Percentiles rank a stretch among this genome's conserved stretches.
phyloP scores from a whole-genome alignment of 1,140 invertebrate species.

The Trichomalopsis sarcophagae region DNA sequence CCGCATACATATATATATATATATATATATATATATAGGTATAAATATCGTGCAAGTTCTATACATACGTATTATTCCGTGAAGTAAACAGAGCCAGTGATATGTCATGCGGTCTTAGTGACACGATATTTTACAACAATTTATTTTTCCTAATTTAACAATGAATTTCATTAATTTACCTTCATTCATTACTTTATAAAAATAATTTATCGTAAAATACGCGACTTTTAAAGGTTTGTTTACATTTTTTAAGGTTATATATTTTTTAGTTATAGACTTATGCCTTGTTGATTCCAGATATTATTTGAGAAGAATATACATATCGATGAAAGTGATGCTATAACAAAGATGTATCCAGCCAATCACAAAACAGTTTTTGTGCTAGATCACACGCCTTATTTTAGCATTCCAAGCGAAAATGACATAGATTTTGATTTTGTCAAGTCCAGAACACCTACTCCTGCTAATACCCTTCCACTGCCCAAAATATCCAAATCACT shows the following conservation, averaged over 20 bases:
- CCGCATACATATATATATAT: too few species aligned
- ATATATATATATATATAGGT: too few species aligned
- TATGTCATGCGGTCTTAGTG: neutral
- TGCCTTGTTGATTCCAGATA: neutral
- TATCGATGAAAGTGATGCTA: slow-evolving; percentile 27
- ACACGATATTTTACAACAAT: neutral
- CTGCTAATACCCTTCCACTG: slow-evolving; percentile 82
- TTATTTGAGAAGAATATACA: neutral
- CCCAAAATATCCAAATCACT: slow-evolving; percentile 90
- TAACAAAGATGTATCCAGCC: slow-evolving; percentile 75
- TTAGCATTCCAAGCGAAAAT: slow-evolving; percentile 90
- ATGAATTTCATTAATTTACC: neutral
- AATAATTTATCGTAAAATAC: neutral
- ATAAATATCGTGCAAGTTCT: too few species aligned
- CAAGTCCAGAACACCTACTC: slow-evolving; percentile 78
- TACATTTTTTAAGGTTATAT: neutral
- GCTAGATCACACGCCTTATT: slow-evolving; percentile 93
- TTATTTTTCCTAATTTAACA: neutral
- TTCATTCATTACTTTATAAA: neutral
- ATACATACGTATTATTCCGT: neutral
- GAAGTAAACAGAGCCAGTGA: neutral
- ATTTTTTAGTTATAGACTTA: neutral
- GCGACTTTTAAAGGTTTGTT: neutral
- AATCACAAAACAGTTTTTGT: slow-evolving; percentile 97
- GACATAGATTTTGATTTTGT: slow-evolving; percentile 92